These are phyloP conservation scores for Dipodomys spectabilis DNA, from an alignment of 2,113 vertebrate genomes.

Conservation along the genomic window DNA sequence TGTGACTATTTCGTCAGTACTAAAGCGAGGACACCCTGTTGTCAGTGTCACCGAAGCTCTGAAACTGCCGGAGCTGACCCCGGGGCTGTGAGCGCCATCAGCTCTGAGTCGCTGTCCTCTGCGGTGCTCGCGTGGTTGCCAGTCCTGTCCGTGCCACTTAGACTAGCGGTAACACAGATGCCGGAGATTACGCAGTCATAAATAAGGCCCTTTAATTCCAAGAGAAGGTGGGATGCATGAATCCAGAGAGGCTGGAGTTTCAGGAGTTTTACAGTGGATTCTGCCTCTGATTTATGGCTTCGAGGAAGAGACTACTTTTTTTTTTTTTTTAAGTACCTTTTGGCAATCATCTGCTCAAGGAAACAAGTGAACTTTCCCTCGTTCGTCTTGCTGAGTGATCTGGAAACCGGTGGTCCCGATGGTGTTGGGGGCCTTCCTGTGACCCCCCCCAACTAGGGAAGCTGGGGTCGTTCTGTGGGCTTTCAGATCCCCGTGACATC, in stretches of 20 bases:
- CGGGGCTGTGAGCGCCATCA: not conserved
- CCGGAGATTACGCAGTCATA: not conserved
- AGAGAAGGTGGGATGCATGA: not conserved
- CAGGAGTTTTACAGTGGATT: not conserved
- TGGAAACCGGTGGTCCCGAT: too few species aligned
- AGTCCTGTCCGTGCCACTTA: not conserved
- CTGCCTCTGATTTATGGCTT: not conserved
- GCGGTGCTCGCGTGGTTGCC: not conserved
- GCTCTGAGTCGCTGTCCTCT: not conserved
- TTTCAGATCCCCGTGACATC: not conserved
- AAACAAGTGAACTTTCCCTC: not conserved
- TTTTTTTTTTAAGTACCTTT: not conserved
- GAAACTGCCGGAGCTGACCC: not conserved
- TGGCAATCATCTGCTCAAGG: not conserved
- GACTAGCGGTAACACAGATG: not conserved
- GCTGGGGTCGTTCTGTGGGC: not conserved
- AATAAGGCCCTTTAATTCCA: not conserved
- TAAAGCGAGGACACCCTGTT: not conserved
- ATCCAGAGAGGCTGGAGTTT: not conserved
- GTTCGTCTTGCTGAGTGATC: too few species aligned
- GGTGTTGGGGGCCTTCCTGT: too few species aligned
- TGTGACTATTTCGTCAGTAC: not conserved
- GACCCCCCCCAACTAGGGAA: too few species aligned
- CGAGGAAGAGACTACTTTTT: not conserved
- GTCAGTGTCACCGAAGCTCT: not conserved